These are phyloP conservation scores for Trichopria drosophilae DNA, from an alignment of 2,888 invertebrate genomes.

Conservation along the genomic window DNA sequence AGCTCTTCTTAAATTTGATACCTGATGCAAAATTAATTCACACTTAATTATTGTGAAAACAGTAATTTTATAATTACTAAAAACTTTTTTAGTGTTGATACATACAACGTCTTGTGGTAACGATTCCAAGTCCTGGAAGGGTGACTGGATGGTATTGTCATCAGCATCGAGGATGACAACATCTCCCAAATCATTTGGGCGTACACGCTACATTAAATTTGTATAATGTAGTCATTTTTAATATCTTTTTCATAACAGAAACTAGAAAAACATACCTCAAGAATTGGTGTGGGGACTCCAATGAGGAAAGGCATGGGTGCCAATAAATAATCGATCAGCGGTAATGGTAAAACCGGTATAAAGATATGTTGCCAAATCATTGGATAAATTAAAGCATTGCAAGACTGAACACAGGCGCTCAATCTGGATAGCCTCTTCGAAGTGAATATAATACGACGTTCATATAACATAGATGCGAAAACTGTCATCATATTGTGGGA, in stretches of 20 bases:
- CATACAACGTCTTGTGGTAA: constrained; percentile 88
- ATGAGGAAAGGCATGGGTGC: constrained; percentile 99
- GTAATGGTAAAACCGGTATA: constrained; percentile 90
- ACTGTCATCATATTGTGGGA: constrained; percentile 91
- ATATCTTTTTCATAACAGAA: constrained; percentile 6
- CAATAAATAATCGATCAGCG: constrained; percentile 84
- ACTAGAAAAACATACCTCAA: constrained; percentile 64
- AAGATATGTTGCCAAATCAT: constrained; percentile 99
- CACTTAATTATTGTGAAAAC: neutral
- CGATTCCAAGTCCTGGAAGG: constrained; percentile 86
- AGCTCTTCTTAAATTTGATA: constrained; percentile 73
- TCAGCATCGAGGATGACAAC: constrained; percentile 94
- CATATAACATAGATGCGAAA: constrained; percentile 93
- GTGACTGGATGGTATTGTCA: constrained; percentile 80
- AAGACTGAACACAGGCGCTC: constrained; percentile 92
- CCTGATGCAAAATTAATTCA: constrained; percentile 60
- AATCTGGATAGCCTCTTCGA: constrained; percentile 86
- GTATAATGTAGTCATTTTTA: constrained; percentile 3
- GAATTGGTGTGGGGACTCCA: constrained; percentile 85
- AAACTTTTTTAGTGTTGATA: constrained; percentile 32
- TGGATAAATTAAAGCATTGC: constrained; percentile 91
- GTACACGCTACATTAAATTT: constrained; percentile 67
- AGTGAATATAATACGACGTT: constrained; percentile 90
- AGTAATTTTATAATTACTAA: constrained; percentile 7
- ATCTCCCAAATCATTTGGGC: constrained; percentile 85